Percentiles rank a stretch among this genome's conserved stretches.
These are phyloP conservation scores for Drosophila nasuta DNA, from an alignment of 1,140 invertebrate genomes.

Conservation along the genomic window DNA sequence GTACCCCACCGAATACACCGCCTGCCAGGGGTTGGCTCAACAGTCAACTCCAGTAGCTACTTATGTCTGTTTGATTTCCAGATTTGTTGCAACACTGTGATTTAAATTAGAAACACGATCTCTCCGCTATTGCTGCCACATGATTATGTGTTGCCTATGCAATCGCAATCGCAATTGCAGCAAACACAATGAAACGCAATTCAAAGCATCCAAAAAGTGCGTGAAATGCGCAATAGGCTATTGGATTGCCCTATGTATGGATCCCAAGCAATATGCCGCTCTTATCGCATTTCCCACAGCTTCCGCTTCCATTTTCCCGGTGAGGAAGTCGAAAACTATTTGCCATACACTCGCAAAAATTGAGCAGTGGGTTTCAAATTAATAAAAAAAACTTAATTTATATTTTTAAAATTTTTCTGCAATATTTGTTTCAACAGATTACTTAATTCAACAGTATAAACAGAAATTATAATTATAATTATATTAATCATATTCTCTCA, in stretches of 20 bases:
- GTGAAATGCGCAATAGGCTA: constrained; percentile 14
- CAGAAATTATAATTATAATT: not conserved
- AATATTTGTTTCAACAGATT: too few relatives aligned
- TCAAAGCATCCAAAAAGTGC: constrained; percentile 28
- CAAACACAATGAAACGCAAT: not conserved
- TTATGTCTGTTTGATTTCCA: constrained; percentile 38
- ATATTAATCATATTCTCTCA: not conserved
- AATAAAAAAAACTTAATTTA: not conserved
- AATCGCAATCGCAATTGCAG: constrained; percentile 8
- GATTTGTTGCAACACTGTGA: constrained; percentile 38
- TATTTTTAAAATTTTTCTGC: not conserved
- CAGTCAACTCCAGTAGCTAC: constrained; percentile 44
- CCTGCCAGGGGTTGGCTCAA: constrained; percentile 1
- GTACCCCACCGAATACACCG: constrained; percentile 9
- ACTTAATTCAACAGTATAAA: too few relatives aligned
- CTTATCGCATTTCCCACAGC: constrained; percentile 19
- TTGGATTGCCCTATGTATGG: constrained; percentile 6
- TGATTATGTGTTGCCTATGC: constrained; percentile 30
- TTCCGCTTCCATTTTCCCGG: constrained; percentile 30
- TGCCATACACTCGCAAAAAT: not conserved
- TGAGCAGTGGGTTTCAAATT: too few relatives aligned
- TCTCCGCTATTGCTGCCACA: constrained; percentile 19
- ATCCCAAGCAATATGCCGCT: constrained; percentile 16
- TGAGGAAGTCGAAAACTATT: not conserved
- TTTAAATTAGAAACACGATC: constrained; percentile 55